A percentile compares a stretch with the other conserved stretches of the same genome.
Evolutionary conservation across 2,113 vertebrate species (phyloP).

Genomic region (Indri indri): DNA sequence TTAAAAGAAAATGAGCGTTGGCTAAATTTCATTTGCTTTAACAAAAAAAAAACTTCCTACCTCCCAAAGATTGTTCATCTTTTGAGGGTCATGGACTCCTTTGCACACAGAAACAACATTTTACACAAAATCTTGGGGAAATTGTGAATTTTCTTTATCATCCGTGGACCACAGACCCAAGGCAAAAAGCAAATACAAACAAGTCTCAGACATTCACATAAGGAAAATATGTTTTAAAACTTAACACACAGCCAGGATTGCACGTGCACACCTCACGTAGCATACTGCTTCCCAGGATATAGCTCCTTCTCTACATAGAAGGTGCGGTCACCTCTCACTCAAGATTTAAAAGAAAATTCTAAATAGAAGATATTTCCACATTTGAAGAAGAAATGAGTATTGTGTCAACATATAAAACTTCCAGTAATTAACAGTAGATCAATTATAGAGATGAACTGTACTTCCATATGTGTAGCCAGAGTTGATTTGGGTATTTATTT

Average conservation of each 20-base stretch:
- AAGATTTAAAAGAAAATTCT: background rate
- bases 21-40: conserved; percentile 21
- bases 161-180: background rate
- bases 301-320: background rate
- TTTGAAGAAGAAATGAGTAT: background rate
- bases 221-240: background rate
- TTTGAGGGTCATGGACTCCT: background rate
- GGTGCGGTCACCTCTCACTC: background rate
- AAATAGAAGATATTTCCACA: background rate
- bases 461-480: background rate
- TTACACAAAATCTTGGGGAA: background rate
- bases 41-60: background rate
- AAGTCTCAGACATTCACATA: background rate
- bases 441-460: background rate
- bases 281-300: background rate
- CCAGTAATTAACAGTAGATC: background rate
- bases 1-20: background rate
- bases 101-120: background rate
- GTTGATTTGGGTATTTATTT: background rate
- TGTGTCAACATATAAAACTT: background rate
- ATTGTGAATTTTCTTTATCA: background rate
- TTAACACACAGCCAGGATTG: background rate
- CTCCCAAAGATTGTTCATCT: background rate
- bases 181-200: background rate
- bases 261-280: background rate